These are phyloP conservation scores for Sycophaga agraensis DNA, from an alignment of 1,140 invertebrate genomes.

Conservation along the genomic window DNA sequence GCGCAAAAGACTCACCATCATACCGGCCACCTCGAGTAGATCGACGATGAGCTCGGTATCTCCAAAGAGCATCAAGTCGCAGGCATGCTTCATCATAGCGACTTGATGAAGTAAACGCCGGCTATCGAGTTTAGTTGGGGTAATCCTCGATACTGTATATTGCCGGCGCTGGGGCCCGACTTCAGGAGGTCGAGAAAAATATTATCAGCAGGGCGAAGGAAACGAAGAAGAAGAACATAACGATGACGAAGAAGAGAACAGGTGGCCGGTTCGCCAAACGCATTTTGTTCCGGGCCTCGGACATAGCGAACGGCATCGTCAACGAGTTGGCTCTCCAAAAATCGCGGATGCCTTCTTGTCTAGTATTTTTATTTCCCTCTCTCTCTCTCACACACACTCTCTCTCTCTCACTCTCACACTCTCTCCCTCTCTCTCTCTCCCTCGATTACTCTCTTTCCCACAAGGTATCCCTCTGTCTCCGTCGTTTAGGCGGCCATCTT, in stretches of 20 bases:
- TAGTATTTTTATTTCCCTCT: not conserved
- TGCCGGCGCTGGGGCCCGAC: slow-evolving; percentile 17
- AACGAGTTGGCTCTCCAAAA: not conserved
- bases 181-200: slow-evolving; percentile 30
- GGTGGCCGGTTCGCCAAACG: slow-evolving; percentile 12
- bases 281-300: slow-evolving; percentile 3
- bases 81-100: slow-evolving; percentile 35
- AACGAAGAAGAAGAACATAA: slow-evolving; percentile 29
- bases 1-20: slow-evolving; percentile 41
- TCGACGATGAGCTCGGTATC: slow-evolving; percentile 41
- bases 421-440: not conserved
- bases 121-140: not conserved
- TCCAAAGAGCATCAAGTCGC: slow-evolving; percentile 40
- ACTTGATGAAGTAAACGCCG: not conserved
- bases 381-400: not conserved
- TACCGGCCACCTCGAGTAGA: slow-evolving; percentile 39
- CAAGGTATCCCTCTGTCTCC: not conserved
- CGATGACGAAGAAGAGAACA: slow-evolving; percentile 19
- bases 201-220: slow-evolving; percentile 30
- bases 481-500: slow-evolving; percentile 38
- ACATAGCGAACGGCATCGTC: slow-evolving; percentile 31
- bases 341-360: not conserved
- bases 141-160: slow-evolving; percentile 12
- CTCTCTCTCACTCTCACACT: not conserved
- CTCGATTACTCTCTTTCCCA: not conserved